A percentile compares a stretch with the other conserved stretches of the same genome.
Evolutionary conservation across 2,888 invertebrate species (phyloP).

Genomic region (Liodrosophila aerea): DNA sequence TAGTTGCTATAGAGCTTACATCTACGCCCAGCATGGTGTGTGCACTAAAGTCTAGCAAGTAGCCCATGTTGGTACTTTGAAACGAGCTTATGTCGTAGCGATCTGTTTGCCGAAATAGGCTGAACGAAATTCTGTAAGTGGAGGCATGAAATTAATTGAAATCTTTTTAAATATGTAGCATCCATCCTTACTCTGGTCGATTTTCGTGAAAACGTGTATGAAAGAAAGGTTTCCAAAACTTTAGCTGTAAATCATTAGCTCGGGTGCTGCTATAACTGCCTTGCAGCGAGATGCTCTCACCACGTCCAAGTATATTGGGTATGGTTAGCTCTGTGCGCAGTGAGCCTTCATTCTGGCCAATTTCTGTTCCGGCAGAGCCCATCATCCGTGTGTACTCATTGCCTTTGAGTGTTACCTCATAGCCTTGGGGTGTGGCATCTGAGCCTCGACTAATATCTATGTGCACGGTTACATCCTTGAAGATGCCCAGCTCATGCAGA

Average conservation of each 20-base stretch:
- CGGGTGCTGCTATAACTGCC: conserved; percentile 93
- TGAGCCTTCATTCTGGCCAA: conserved; percentile 96
- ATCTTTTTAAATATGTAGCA: neutral
- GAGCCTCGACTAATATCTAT: conserved; percentile 94
- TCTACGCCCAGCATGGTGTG: conserved; percentile 84
- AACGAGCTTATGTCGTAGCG: conserved; percentile 85
- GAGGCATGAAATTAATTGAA: neutral
- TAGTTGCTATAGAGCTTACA: conserved; percentile 53
- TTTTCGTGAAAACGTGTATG: conserved; percentile 84
- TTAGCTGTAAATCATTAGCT: conserved; percentile 90
- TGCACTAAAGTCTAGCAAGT: conserved; percentile 90
- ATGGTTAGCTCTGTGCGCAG: conserved; percentile 86
- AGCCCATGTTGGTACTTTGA: conserved; percentile 89
- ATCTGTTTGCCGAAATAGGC: conserved; percentile 87
- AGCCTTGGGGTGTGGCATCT: conserved; percentile 90
- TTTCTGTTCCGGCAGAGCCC: conserved; percentile 92
- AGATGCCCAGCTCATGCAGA: conserved; percentile 93
- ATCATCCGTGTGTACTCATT: conserved; percentile 91
- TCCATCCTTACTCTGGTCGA: conserved; percentile 86
- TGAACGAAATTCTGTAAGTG: conserved; percentile 86
- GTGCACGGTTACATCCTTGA: conserved; percentile 91
- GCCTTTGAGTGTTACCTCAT: conserved; percentile 93
- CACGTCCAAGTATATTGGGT: conserved; percentile 94
- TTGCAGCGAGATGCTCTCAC: conserved; percentile 91
- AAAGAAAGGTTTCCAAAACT: conserved; percentile 92